phyloP scores from a whole-genome alignment of 2,113 vertebrate species.

The human region DNA sequence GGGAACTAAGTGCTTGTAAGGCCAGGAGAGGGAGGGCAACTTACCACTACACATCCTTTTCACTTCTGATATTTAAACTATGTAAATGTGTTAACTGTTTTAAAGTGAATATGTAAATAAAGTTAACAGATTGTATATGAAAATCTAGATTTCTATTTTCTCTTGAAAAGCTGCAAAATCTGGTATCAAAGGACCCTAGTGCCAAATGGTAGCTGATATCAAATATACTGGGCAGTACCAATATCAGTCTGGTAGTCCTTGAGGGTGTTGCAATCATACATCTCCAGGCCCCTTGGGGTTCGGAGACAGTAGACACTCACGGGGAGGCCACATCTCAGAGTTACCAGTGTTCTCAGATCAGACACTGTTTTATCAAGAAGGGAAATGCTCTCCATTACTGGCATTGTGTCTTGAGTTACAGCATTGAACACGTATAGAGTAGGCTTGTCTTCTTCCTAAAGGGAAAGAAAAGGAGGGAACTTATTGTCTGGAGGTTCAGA shows the following conservation, averaged over 20 bases:
- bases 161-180: neutral
- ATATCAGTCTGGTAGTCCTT: constrained; percentile 78
- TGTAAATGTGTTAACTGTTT: neutral
- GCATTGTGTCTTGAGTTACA: constrained; percentile 82
- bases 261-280: constrained; percentile 87
- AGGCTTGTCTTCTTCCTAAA: constrained; percentile 84
- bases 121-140: neutral
- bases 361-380: constrained; percentile 81
- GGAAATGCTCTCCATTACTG: constrained; percentile 76
- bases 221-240: constrained; percentile 65
- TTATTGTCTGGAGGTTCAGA: neutral
- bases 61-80: neutral
- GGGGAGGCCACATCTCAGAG: constrained; percentile 81
- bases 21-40: neutral
- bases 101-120: neutral
- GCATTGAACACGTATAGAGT: constrained; percentile 82
- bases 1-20: neutral
- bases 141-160: neutral
- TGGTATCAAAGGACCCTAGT: neutral
- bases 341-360: constrained; percentile 81
- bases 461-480: neutral
- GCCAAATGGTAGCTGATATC: neutral
- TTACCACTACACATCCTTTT: neutral
- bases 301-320: constrained; percentile 85
- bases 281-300: constrained; percentile 77